Conservation (phyloP, 2,113 vertebrate species). For the Melanotaenia duboulayi region DNA sequence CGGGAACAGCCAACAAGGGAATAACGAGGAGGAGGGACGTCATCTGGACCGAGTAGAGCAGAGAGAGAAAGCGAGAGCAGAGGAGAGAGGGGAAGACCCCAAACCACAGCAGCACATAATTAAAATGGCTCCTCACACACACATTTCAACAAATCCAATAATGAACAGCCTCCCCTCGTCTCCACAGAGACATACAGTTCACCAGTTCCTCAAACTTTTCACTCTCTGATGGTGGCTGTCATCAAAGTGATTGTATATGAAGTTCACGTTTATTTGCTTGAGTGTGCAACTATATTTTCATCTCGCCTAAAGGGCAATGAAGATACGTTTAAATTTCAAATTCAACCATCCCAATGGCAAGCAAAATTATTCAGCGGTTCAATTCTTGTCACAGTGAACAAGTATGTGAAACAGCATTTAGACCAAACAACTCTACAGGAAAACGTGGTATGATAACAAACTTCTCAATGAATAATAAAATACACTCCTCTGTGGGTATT, state of each 20-base stretch:
- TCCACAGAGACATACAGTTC: conserved; percentile 64
- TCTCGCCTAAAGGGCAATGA: conserved; percentile 11
- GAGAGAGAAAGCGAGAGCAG: conserved; percentile 8
- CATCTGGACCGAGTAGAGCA: conserved; percentile 55
- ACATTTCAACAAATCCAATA: conserved; percentile 73
- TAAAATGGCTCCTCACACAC: conserved; percentile 75
- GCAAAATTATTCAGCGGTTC: conserved; percentile 44
- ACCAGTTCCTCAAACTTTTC: conserved; percentile 62
- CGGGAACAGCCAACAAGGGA: conserved; percentile 62
- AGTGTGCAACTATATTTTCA: conserved; percentile 6
- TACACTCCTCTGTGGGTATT: background rate
- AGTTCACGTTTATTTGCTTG: conserved; percentile 22
- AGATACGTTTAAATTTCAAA: conserved; percentile 36
- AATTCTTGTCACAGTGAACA: conserved; percentile 29
- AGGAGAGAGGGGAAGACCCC: conserved; percentile 59
- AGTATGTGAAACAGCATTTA: conserved; percentile 24
- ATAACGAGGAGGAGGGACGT: conserved; percentile 67
- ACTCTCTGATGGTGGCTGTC: conserved; percentile 42
- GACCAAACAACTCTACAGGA: conserved; percentile 28
- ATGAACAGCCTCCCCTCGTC: conserved; percentile 59
- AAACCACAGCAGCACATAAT: conserved; percentile 76
- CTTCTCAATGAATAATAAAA: conserved; percentile 27
- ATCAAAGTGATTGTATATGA: conserved; percentile 39
- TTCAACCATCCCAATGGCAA: conserved; percentile 48
- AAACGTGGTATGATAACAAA: conserved; percentile 35